phyloP scores from a whole-genome alignment of 2,113 vertebrate genomes.

The Alethe diademata region DNA sequence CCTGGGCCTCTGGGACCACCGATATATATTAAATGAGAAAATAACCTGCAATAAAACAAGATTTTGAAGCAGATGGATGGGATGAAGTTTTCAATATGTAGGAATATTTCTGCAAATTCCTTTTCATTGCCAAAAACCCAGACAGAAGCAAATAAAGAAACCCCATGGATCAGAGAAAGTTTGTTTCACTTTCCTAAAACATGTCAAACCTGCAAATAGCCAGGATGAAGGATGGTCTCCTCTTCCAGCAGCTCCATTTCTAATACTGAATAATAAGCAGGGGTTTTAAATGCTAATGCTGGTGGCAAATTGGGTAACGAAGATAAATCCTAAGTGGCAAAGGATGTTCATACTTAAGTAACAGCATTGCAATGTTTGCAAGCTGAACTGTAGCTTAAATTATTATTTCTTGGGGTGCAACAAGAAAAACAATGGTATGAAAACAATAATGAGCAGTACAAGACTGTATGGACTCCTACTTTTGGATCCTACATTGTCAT shows the following conservation, averaged over 20 bases:
- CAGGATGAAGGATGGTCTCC: background rate
- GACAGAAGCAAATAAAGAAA: background rate
- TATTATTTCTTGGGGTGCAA: background rate
- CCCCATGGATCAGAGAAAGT: background rate
- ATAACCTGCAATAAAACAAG: background rate
- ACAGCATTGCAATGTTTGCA: background rate
- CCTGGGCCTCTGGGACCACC: background rate
- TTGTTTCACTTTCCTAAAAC: background rate
- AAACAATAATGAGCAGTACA: background rate
- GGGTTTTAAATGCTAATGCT: background rate
- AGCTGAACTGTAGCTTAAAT: background rate
- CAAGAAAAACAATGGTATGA: background rate
- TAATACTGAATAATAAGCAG: background rate
- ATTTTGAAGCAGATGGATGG: background rate
- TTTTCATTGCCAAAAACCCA: background rate
- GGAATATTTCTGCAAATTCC: background rate
- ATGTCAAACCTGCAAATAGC: background rate
- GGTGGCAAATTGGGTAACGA: background rate
- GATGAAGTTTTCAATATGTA: background rate
- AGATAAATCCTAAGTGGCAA: background rate
- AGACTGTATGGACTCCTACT: background rate
- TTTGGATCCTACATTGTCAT: background rate
- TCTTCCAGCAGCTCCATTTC: background rate
- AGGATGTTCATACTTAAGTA: background rate
- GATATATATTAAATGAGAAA: background rate